Evolutionary conservation across 92 coral and sea anemone species (phyloP).

Genomic region (Umimayanthus chanpuru): DNA sequence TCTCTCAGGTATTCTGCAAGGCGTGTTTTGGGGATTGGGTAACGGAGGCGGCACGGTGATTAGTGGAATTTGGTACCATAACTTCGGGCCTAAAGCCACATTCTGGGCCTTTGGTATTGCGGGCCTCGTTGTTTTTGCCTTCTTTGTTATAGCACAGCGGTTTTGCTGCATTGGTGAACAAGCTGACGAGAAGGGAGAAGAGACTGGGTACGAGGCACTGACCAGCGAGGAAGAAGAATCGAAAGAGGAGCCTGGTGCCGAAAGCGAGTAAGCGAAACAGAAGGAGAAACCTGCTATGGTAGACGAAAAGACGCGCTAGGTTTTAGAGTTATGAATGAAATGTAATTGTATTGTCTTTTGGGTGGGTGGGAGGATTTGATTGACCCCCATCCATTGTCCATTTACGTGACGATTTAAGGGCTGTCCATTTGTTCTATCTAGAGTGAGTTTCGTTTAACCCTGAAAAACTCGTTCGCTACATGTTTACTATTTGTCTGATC

Average conservation of each 20-base stretch:
- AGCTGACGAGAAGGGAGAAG: neutral
- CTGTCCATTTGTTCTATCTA: too few species aligned
- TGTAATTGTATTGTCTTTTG: neutral
- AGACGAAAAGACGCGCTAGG: neutral
- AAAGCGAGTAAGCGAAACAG: neutral
- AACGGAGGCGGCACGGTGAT: constrained; percentile 40
- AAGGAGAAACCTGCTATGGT: neutral
- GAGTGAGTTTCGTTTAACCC: too few species aligned
- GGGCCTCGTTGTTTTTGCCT: constrained; percentile 29
- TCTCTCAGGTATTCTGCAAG: constrained; percentile 40
- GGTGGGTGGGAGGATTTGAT: too few species aligned
- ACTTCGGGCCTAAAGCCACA: constrained; percentile 8
- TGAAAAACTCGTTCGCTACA: too few species aligned
- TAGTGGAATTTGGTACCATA: constrained; percentile 15
- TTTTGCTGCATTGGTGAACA: constrained; percentile 4
- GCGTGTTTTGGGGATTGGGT: constrained; percentile 45
- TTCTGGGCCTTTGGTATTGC: constrained; percentile 30
- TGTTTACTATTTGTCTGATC: too few species aligned
- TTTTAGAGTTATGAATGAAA: neutral
- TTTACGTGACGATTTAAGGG: too few species aligned
- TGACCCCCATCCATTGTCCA: too few species aligned
- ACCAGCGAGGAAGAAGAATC: constrained; percentile 28
- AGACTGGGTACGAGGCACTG: constrained; percentile 23
- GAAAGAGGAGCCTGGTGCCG: neutral
- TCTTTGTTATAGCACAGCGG: constrained; percentile 33